These are phyloP conservation scores for Podotricha telesiphe DNA, from an alignment of 2,888 invertebrate species.

Conservation along the genomic window DNA sequence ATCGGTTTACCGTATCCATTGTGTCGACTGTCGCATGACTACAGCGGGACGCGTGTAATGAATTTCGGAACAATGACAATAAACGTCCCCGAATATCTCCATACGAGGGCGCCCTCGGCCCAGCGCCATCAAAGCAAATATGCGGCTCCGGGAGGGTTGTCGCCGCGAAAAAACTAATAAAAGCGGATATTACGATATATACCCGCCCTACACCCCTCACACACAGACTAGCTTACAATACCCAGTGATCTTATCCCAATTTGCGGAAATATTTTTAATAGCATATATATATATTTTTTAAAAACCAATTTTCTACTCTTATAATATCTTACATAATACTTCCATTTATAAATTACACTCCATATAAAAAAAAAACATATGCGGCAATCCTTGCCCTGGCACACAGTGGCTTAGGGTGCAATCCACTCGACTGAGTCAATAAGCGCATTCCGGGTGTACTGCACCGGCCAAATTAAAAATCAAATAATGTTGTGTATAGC, in stretches of 20 bases:
- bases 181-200: slow-evolving; percentile 69
- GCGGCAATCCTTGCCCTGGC: not conserved
- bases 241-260: not conserved
- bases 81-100: slow-evolving; percentile 39
- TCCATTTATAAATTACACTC: not conserved
- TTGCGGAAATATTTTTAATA: not conserved
- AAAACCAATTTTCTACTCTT: not conserved
- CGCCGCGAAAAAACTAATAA: slow-evolving; percentile 80
- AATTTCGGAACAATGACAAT: slow-evolving; percentile 46
- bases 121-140: slow-evolving; percentile 47
- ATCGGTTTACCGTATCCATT: slow-evolving; percentile 33
- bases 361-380: not conserved
- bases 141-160: slow-evolving; percentile 56
- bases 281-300: not conserved
- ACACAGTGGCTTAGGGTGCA: slow-evolving; percentile 26
- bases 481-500: slow-evolving; percentile 79
- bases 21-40: slow-evolving; percentile 31
- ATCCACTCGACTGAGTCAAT: slow-evolving; percentile 64
- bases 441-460: slow-evolving; percentile 67
- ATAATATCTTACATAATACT: not conserved
- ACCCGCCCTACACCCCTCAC: not conserved
- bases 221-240: not conserved
- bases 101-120: slow-evolving; percentile 31
- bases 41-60: slow-evolving; percentile 43
- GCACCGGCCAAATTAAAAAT: slow-evolving; percentile 77